Evolutionary conservation across 1,140 invertebrate genomes (phyloP).

Genomic region (Ceratoteleas bidentatus): DNA sequence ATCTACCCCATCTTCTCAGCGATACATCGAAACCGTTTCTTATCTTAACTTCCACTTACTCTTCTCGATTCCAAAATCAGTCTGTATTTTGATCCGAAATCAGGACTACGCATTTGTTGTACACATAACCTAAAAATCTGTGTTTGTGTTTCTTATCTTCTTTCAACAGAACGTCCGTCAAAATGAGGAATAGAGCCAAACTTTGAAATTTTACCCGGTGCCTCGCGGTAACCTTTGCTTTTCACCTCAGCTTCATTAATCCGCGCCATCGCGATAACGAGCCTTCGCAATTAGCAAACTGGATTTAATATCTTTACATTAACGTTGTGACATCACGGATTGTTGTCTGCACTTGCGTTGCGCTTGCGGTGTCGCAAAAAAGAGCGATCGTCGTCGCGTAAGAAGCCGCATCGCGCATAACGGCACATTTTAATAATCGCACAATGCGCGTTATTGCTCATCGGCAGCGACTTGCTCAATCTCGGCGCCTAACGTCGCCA

Average conservation of each 20-base stretch:
- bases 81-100: no score
- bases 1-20: no score
- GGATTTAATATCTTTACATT: slow-evolving; percentile 49
- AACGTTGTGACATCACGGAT: slow-evolving; percentile 43
- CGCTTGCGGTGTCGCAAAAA: slow-evolving; percentile 44
- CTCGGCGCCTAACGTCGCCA: slow-evolving; percentile 16
- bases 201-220: no score
- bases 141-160: no score
- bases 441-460: slow-evolving; percentile 62
- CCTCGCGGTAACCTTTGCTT: slow-evolving; percentile 28
- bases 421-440: slow-evolving; percentile 48
- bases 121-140: no score
- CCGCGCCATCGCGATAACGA: slow-evolving; percentile 1
- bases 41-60: no score
- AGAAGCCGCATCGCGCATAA: slow-evolving; percentile 26
- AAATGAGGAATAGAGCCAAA: no score
- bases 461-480: slow-evolving; percentile 59
- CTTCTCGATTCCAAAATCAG: no score
- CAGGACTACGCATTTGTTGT: no score
- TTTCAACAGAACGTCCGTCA: no score
- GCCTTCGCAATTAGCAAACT: slow-evolving; percentile 36
- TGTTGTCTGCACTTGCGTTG: slow-evolving; percentile 43
- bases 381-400: slow-evolving; percentile 20
- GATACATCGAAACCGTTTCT: no score
- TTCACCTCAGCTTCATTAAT: slow-evolving; percentile 30